Percentiles rank a stretch among this genome's conserved stretches.
Conservation (phyloP, 2,888 invertebrate genomes). For the Papilio gigon region DNA sequence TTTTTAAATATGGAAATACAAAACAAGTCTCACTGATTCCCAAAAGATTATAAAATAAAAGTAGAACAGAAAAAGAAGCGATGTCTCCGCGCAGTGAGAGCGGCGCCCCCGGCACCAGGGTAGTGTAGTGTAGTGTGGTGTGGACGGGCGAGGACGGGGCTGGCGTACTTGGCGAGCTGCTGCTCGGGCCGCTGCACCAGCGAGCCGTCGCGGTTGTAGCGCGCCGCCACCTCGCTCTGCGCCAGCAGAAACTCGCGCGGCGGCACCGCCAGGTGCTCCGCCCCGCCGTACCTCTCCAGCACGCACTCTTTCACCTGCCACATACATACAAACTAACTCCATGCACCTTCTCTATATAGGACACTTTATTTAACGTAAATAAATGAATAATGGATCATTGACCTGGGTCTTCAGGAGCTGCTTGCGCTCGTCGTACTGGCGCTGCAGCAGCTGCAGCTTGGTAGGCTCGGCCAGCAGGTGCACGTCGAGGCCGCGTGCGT, state of each 20-base stretch:
- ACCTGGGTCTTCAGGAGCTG: constrained; percentile 93
- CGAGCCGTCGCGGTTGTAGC: constrained; percentile 97
- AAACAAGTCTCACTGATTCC: too few relatives aligned
- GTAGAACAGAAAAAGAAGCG: not conserved
- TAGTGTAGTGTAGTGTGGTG: too few relatives aligned
- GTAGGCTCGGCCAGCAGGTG: constrained; percentile 99
- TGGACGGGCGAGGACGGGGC: too few relatives aligned
- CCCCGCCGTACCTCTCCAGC: constrained; percentile 96
- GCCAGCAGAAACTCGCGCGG: constrained; percentile 94
- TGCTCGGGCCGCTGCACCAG: constrained; percentile 94
- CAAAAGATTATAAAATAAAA: too few relatives aligned
- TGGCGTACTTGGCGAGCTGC: constrained; percentile 86
- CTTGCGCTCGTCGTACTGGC: constrained; percentile 94
- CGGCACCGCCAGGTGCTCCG: constrained; percentile 93
- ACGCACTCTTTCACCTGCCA: constrained; percentile 89
- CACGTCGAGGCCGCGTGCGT: constrained; percentile 95
- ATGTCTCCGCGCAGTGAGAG: too few relatives aligned
- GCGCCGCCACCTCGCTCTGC: constrained; percentile 97
- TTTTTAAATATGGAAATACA: too few relatives aligned
- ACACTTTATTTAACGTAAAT: too few relatives aligned
- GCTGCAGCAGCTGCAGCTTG: constrained; percentile 94
- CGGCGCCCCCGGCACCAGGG: too few relatives aligned
- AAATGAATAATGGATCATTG: too few relatives aligned
- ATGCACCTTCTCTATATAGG: not conserved
- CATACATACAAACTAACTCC: constrained; percentile 52